Conservation (phyloP, 2,113 vertebrate genomes). For the Pseudopodoces humilis region DNA sequence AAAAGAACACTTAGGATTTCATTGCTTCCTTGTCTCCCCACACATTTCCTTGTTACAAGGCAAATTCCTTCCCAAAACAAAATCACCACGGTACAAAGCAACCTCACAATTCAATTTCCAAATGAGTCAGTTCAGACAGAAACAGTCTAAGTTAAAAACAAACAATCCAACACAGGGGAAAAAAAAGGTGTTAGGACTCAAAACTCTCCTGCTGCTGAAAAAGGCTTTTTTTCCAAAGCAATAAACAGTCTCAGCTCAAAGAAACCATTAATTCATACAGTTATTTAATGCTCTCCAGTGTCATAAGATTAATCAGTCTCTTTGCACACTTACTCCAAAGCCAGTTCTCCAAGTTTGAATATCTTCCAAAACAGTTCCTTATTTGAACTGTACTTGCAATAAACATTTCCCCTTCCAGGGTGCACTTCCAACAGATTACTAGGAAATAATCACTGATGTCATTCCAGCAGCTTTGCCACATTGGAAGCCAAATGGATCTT, state of each 20-base stretch:
- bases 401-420: neutral
- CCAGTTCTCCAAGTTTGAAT: neutral
- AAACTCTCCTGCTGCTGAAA: neutral
- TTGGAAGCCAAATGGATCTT: neutral
- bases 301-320: conserved; percentile 14
- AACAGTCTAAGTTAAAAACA: neutral
- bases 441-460: neutral
- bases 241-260: neutral
- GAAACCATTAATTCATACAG: neutral
- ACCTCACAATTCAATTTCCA: conserved; percentile 3
- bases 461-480: neutral
- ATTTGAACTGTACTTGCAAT: neutral
- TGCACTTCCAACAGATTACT: neutral
- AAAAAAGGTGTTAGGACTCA: neutral
- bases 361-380: conserved; percentile 23
- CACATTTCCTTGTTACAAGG: neutral
- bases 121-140: conserved; percentile 24
- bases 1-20: conserved; percentile 2
- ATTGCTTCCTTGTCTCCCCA: neutral
- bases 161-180: neutral
- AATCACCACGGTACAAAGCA: neutral
- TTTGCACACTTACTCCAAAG: neutral
- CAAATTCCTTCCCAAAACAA: conserved; percentile 1
- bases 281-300: neutral
- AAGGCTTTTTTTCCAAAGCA: neutral